Base-by-base conservation (phyloP, 2,113 vertebrate genomes). In the Butorides virescens region DNA sequence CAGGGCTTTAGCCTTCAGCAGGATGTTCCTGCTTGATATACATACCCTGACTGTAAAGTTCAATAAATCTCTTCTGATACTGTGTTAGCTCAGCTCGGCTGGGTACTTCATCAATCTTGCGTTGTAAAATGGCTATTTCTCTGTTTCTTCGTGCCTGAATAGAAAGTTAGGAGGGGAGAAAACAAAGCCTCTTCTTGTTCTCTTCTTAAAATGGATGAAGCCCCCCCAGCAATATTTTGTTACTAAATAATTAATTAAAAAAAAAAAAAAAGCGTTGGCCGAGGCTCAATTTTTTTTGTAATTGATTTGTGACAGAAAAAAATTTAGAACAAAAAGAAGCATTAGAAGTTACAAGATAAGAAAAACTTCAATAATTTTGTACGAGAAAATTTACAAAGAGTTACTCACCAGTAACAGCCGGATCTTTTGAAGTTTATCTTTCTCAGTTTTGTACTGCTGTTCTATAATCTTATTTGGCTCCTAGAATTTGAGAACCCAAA, bases 61-160 rank as follows among this genome's bases (percentile, higher is more conserved):
- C 99, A 88, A 99, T 99, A 97, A 99, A 99, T 95, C 99, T 99
- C 98, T 99, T 99, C 98, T 99, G 99, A 97, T 99, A 99, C 97
- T 99, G 99, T 58, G 99, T 99, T 76, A 99, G 98, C 97, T 99
- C 99, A 10, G 99, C 99, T 92, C 99, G 98, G 97, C 99, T 99
- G 23, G 99, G 99, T 46, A 99, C 99, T 96, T 99, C 99, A 80
- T 99, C 99, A 87, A 99, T 99, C 98, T 99, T 99, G 94, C 99
- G 98, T 83, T 99, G 99, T 88, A 99, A 97, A 97, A 99, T 98
- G 59, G 99, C 99, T 79, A 99, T 99, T 98, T 99, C 99, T 72
- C 99, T 98, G 98, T 99, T 99, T 95, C 99, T 98, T 92, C 99
- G 98, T 85, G 99, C 99, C 99, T 99, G 97, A 93, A 93, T 75